Evolutionary conservation across 1,140 invertebrate species (phyloP), one percentile per base, ranked within the genome.

Genomic region (Listronotus bonariensis): DNA sequence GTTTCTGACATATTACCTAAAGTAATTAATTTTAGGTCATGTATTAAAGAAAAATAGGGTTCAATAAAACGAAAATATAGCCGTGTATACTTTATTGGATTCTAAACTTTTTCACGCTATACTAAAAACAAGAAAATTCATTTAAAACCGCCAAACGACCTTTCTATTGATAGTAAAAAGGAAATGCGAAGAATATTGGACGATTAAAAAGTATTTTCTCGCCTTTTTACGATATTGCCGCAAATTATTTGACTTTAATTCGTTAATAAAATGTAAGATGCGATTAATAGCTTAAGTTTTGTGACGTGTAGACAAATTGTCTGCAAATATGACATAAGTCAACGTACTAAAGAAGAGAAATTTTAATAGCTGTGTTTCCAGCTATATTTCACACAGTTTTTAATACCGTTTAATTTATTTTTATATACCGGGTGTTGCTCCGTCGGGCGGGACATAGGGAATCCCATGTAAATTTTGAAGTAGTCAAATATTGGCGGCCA

Each of bases 81-180:
- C 5, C 42, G 5, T 45, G 5, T n/a, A n/a, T 7, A 45, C 9
- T 34, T 34, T 34, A 34, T 34, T 34, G 32, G 32, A 34, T 34
- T 34, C 38, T 58, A 42, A 54, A 59, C 40, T 54, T 54, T 17
- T 41, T 41, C 52, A n/a, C 11, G 38, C 52, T 36, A n/a, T 14
- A 54, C 52, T 54, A 41, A 54, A 54, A 57, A 36, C 43, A 18
- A 18, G 43, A 46, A 46, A 46, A 45, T 54, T 57, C 54, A 40
- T 38, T 57, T 57, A 57, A 40, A 57, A 45, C 54, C 54, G 41
- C 54, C 11, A 32, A 57, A 57, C 45, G 54, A 17, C 26, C 54
- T 45, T 57, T 57, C 54, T 57, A 57, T 57, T 57, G 54, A 57
- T 57, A 57, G 54, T 57, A 57, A 57, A 57, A 57, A n/a, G 54